Evolutionary conservation across 2,797 vertebrate genomes (phyloP), one percentile per base, ranked within the genome.

Genomic region (Etheostoma perlongum): DNA sequence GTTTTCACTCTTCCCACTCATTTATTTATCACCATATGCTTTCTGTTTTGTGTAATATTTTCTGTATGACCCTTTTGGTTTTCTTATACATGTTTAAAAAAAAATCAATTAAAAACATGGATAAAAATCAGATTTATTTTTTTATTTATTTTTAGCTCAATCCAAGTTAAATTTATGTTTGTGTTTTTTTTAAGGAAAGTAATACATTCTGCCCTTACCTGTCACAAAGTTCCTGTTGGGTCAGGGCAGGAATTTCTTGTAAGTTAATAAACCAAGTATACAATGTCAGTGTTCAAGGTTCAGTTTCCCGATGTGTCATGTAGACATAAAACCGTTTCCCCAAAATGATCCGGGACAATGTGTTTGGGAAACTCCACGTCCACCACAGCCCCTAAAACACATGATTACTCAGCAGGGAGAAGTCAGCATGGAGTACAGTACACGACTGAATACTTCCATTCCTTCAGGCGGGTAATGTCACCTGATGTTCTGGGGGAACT

Each of bases 181-280:
- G 6, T 19, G 36, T 44, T 14, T 40, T 36, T 40, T 40, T 36
- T 36, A 10, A 40, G 2, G 36, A 40, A 40, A 40, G 9, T 10
- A 40, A 40, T 40, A 40, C 36, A 40, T 40, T 40, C 36, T 11
- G 36, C 11, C 36, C 36, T 36, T 10, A 36, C 40, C 15, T 10
- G 15, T 30, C 19, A 11, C 66, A 68, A 76, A 73, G 72, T 46
- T 68, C 75, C 76, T 7, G 2, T 42, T 70, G 25, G 49, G 40
- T 36, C 2, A 25, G 36, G 12, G 33, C 2, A 47, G 25, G 6
- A 18, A 13, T 73, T 40, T 70, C 52, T 60, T 5, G 16, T 36
- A 49, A 70, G 57, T 19, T 8, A 33, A 67, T 49, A 33, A 54
- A 79, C 44, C 2, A 63, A 51, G 69, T 78, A 65, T 12, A 25